Evolutionary conservation across 2,888 invertebrate species (phyloP), one percentile per base, ranked within the genome.

Genomic region (Leptogaster cylindrica): DNA sequence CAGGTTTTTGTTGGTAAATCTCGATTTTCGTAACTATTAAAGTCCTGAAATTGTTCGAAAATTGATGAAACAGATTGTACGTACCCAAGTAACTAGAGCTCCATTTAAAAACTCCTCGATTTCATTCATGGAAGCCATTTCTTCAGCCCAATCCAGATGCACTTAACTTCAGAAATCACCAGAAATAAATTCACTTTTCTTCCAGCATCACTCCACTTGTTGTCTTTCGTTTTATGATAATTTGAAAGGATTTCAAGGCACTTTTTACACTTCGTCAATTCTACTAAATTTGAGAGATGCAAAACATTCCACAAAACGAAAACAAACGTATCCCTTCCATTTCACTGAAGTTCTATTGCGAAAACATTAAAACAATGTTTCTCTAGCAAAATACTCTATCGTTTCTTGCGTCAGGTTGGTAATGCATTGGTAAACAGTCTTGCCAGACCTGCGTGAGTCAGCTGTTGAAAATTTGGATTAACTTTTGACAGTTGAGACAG

Each of bases 41-140:
- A n/a, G n/a, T n/a, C n/a, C n/a, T n/a, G n/a, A n/a, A n/a, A n/a
- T n/a, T n/a, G n/a, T n/a, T n/a, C n/a, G n/a, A n/a, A n/a, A n/a
- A n/a, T n/a, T n/a, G n/a, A n/a, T n/a, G n/a, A n/a, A n/a, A n/a
- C n/a, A n/a, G n/a, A n/a, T n/a, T n/a, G n/a, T 33, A 85, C 87
- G 87, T 85, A 93, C 93, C 93, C 93, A 93, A 80, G 89, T 89
- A 76, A 93, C 90, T 73, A 93, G 84, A 76, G 92, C 91, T 77
- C 92, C 92, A 78, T 87, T 86, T 79, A 93, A 85, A 82, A 93
- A 90, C 78, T 92, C 91, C 78, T 93, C 91, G 75, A 92, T 88
- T 83, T 91, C 91, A 75, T 86, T 84, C 76, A 88, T 84, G 78
- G 80, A 78, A 73, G 79, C 76, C 73, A 73, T 73, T 72, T 72